Percentiles rank a stretch among this genome's conserved stretches.
These are phyloP conservation scores for Porites rus DNA, from an alignment of 92 coral and sea anemone species.

Conservation along the genomic window DNA sequence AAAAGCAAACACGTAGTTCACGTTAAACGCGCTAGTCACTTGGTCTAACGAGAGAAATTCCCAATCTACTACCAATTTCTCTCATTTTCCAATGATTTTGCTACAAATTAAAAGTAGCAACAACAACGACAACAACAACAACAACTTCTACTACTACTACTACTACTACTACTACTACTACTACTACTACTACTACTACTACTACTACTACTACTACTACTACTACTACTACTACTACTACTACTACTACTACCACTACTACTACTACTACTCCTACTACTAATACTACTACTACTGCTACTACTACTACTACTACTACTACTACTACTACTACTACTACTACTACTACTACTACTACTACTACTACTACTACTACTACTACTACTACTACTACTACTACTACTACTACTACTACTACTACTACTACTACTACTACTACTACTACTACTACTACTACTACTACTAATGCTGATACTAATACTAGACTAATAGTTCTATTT, in stretches of 20 bases:
- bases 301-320: not conserved
- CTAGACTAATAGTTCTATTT: no score
- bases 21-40: no score
- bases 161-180: not conserved
- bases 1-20: no score
- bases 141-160: not conserved
- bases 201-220: no score
- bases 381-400: not conserved
- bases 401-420: not conserved
- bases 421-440: not conserved
- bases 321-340: not conserved
- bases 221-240: no score
- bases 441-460: not conserved
- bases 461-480: no score
- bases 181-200: no score
- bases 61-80: no score
- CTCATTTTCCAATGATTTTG: no score
- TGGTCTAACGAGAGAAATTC: no score
- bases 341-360: not conserved
- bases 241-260: not conserved
- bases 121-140: not conserved
- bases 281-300: not conserved
- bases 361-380: not conserved
- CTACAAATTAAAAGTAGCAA: no score
- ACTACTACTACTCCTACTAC: not conserved